Conservation (phyloP, 1,140 invertebrate genomes). For the Bombyx mandarina region DNA sequence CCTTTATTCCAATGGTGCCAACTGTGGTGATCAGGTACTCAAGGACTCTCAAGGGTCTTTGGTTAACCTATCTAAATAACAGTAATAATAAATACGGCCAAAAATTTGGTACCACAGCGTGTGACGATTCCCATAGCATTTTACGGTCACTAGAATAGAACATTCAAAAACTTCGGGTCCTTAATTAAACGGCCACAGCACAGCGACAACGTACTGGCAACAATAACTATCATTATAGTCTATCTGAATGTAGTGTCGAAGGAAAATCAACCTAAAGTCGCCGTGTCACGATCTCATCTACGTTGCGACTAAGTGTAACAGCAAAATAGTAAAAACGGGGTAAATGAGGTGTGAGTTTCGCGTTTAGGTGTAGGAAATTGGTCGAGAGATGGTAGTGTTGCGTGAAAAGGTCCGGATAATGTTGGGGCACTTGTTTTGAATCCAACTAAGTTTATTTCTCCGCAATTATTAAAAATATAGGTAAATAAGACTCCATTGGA, state of each 20-base stretch:
- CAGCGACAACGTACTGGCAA: not conserved
- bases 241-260: not conserved
- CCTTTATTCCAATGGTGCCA: no score
- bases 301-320: conserved; percentile 2
- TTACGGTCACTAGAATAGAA: not conserved
- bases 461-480: no score
- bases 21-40: no score
- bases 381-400: conserved; percentile 19
- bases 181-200: not conserved
- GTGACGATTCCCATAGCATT: no score
- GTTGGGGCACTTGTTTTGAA: not conserved
- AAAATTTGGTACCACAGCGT: no score
- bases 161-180: not conserved
- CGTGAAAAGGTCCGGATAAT: conserved; percentile 14
- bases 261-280: conserved; percentile 1
- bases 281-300: not conserved
- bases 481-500: no score
- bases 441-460: no score
- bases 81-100: no score
- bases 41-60: no score
- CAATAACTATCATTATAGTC: not conserved
- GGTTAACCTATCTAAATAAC: no score
- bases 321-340: conserved; percentile 23
- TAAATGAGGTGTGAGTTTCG: conserved; percentile 35
- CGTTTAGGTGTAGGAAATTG: conserved; percentile 34